phyloP scores from a whole-genome alignment of 2,888 invertebrate species.

The Resseliella maxima region DNA sequence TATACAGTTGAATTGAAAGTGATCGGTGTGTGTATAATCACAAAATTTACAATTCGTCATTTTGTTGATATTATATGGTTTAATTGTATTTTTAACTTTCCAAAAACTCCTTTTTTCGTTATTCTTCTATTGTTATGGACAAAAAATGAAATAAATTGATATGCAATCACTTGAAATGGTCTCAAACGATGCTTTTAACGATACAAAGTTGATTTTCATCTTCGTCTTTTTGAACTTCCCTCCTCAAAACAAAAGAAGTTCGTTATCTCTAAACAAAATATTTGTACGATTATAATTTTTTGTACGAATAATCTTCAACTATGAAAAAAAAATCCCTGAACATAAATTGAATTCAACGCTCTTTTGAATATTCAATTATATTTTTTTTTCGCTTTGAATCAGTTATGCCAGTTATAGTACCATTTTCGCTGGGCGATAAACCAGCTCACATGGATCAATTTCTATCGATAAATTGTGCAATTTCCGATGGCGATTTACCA shows the following conservation, averaged over 20 bases:
- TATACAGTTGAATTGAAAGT: conserved; percentile 78
- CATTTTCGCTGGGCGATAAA: conserved; percentile 37
- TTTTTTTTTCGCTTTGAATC: conserved; percentile 41
- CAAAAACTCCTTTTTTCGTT: neutral
- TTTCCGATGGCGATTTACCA: conserved; percentile 72
- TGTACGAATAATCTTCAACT: no score
- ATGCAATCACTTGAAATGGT: neutral
- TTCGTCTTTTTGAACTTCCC: no score
- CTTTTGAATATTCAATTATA: no score
- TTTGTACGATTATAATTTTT: no score
- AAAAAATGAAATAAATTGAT: neutral
- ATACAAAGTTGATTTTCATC: no score
- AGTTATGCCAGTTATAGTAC: conserved; percentile 58
- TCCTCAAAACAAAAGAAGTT: no score
- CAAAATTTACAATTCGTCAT: neutral
- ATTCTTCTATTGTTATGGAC: conserved; percentile 18
- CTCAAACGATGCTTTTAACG: no score
- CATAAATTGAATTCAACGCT: no score
- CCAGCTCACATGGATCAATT: conserved; percentile 74
- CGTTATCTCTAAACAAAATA: no score
- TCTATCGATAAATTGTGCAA: conserved; percentile 74
- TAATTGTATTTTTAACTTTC: neutral
- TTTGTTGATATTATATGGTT: no score
- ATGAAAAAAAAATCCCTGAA: no score
- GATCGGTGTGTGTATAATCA: conserved; percentile 23